Conservation (phyloP, 2,888 invertebrate species). For the Drosophila multiciliata region DNA sequence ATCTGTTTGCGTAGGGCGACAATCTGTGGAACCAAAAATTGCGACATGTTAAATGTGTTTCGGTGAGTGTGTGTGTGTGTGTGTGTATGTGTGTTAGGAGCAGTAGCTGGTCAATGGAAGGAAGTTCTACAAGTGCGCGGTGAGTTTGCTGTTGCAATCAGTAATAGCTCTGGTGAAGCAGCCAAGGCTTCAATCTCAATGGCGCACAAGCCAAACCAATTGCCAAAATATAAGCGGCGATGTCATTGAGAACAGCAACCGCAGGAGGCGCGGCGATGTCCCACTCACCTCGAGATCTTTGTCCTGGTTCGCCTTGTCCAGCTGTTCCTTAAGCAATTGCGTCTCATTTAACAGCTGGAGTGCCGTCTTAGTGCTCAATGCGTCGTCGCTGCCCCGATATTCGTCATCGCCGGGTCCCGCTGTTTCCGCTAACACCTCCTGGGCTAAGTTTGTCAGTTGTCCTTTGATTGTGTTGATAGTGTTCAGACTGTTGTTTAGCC, state of each 20-base stretch:
- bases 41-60: conserved; percentile 16
- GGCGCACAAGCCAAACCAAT: not conserved
- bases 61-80: not conserved
- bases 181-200: not conserved
- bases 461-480: conserved; percentile 91
- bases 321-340: conserved; percentile 85
- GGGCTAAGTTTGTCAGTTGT: conserved; percentile 94
- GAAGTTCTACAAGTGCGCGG: conserved; percentile 47
- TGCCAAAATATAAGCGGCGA: not conserved
- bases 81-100: not conserved
- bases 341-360: conserved; percentile 78
- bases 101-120: conserved; percentile 2
- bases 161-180: conserved; percentile 15
- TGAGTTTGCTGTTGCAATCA: not conserved
- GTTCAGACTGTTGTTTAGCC: conserved; percentile 87
- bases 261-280: not conserved
- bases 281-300: conserved; percentile 88
- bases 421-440: conserved; percentile 94
- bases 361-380: conserved; percentile 54
- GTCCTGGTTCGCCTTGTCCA: conserved; percentile 86
- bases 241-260: not conserved
- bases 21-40: conserved; percentile 77
- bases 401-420: conserved; percentile 85
- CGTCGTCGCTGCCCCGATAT: conserved; percentile 58
- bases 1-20: conserved; percentile 83